Evolutionary conservation across 2,797 vertebrate species (phyloP).

Genomic region (Nasua narica): DNA sequence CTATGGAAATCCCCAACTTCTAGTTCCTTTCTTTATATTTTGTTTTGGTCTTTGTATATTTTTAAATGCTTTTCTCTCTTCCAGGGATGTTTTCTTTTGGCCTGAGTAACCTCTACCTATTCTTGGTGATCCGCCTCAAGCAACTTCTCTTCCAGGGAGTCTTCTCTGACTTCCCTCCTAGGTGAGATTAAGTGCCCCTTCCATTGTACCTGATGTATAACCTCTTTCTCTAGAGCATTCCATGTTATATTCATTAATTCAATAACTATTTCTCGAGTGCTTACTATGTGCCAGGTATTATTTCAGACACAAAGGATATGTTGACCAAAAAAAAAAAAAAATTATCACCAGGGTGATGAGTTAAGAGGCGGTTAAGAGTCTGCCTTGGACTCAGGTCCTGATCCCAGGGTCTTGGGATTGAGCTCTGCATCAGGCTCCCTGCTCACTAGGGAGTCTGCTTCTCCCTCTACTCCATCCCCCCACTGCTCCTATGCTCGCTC

Average conservation of each 20-base stretch:
- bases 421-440: too few relatives aligned
- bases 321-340: neutral
- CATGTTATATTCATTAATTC: neutral
- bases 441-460: too few relatives aligned
- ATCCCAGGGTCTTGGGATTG: too few relatives aligned
- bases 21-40: neutral
- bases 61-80: neutral
- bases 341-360: neutral
- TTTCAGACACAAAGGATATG: neutral
- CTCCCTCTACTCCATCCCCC: too few relatives aligned
- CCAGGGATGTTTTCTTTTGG: neutral
- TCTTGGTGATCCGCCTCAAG: neutral
- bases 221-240: neutral
- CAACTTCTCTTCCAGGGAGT: neutral
- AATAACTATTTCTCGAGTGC: neutral
- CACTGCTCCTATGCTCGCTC: too few relatives aligned
- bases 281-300: neutral
- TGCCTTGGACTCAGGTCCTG: too few relatives aligned
- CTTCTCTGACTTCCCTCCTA: neutral
- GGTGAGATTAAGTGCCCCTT: neutral
- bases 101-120: neutral
- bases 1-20: neutral
- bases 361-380: too few relatives aligned
- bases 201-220: neutral
- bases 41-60: neutral